Evolutionary conservation across 2,113 vertebrate genomes (phyloP).

Genomic region (Athene noctua): DNA sequence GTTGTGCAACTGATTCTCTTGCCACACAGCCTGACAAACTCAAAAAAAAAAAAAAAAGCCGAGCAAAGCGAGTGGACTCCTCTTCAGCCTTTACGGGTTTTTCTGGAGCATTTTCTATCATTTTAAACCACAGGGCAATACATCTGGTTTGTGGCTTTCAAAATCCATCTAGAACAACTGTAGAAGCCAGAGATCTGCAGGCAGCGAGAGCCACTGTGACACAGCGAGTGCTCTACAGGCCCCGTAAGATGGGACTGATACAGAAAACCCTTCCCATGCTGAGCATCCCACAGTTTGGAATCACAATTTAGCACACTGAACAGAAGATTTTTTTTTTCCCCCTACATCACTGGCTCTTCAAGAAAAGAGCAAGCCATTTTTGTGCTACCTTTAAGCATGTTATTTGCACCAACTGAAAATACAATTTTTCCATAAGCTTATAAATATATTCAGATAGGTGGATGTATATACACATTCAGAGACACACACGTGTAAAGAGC

Average conservation of each 20-base stretch:
- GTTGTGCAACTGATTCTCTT: neutral
- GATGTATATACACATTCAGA: neutral
- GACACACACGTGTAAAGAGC: neutral
- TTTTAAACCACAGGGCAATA: neutral
- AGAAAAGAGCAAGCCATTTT: neutral
- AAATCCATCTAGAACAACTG: neutral
- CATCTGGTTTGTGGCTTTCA: neutral
- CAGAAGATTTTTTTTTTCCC: rapidly evolving
- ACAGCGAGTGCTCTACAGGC: neutral
- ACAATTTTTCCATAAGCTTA: neutral
- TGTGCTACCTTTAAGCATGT: neutral
- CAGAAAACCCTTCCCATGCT: neutral
- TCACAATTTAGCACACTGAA: neutral
- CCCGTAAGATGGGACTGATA: rapidly evolving
- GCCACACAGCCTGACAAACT: neutral
- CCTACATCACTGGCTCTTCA: neutral
- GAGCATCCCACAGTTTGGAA: neutral
- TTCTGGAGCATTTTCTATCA: neutral
- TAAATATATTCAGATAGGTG: neutral
- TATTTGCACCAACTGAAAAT: neutral
- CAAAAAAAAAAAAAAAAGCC: neutral
- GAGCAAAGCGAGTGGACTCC: neutral
- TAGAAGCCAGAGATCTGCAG: neutral
- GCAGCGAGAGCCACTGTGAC: neutral
- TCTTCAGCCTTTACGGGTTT: neutral